A percentile compares a stretch with the other conserved stretches of the same genome.
phyloP scores from a whole-genome alignment of 2,888 invertebrate genomes.

The Andrena trimmerana region DNA sequence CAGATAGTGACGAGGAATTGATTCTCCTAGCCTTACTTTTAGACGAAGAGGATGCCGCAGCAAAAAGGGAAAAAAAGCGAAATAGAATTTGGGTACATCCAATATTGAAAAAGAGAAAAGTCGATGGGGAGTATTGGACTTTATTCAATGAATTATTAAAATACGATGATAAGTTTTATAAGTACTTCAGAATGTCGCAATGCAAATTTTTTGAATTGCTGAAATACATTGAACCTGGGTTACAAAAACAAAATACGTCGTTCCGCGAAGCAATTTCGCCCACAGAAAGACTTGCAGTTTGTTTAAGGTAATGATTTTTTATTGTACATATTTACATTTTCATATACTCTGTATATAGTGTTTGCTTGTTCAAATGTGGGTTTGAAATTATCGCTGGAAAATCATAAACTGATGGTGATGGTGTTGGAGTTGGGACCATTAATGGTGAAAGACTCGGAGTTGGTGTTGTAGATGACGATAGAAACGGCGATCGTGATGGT shows the following conservation, averaged over 20 bases:
- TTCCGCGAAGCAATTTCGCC: neutral
- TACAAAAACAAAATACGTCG: conserved; percentile 5
- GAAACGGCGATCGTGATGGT: neutral
- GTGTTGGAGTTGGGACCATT: too few relatives aligned
- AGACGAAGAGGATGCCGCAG: too few relatives aligned
- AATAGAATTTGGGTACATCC: too few relatives aligned
- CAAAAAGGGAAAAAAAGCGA: too few relatives aligned
- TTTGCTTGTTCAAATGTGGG: neutral
- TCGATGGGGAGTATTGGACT: too few relatives aligned
- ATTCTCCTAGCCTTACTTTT: too few relatives aligned
- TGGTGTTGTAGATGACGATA: neutral
- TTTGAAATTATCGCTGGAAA: neutral
- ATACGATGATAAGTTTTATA: too few relatives aligned
- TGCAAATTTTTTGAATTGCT: neutral
- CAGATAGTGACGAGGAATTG: too few relatives aligned
- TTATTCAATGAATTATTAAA: too few relatives aligned
- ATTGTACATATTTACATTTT: conserved; percentile 3
- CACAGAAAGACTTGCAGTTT: neutral
- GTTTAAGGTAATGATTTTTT: neutral
- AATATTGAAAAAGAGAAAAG: too few relatives aligned
- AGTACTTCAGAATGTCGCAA: neutral
- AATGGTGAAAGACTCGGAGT: too few relatives aligned
- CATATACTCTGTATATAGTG: neutral
- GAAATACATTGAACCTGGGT: neutral
- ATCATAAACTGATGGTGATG: neutral